These are phyloP conservation scores for Hydrochoerus hydrochaeris DNA, from an alignment of 2,113 vertebrate genomes.

Conservation along the genomic window DNA sequence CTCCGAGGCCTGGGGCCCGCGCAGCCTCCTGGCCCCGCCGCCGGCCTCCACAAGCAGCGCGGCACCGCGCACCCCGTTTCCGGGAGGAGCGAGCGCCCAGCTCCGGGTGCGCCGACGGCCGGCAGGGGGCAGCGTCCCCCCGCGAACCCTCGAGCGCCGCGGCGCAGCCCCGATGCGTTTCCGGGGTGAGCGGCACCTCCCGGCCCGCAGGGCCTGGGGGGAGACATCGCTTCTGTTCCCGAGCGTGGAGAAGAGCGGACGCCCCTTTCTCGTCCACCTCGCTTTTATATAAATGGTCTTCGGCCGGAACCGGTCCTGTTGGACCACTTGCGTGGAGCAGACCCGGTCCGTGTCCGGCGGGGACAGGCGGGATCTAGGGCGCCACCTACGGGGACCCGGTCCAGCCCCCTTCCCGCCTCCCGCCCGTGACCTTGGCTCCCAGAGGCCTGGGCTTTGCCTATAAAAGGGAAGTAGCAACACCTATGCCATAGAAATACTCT, in stretches of 20 bases:
- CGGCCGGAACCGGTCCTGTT: neutral
- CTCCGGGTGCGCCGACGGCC: no score
- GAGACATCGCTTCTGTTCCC: neutral
- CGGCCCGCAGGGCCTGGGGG: neutral
- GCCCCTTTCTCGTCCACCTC: neutral
- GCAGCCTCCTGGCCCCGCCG: no score
- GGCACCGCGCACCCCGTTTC: no score
- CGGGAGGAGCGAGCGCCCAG: no score
- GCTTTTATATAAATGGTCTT: constrained; percentile 45
- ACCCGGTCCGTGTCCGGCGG: no score
- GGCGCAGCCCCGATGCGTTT: neutral
- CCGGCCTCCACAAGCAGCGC: no score
- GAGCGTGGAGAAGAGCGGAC: neutral
- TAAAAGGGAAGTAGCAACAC: neutral
- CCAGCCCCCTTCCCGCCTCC: neutral
- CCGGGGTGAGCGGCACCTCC: neutral
- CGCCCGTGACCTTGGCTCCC: neutral
- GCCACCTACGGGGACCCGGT: no score
- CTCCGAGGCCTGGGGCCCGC: no score
- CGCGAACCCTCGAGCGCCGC: constrained; percentile 61
- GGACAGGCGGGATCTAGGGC: no score
- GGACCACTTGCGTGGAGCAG: neutral
- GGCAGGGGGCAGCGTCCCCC: constrained; percentile 80
- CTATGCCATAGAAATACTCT: neutral
- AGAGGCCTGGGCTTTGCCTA: neutral